Conservation (phyloP, 2,888 invertebrate genomes). For the Matsumyia berberina region DNA sequence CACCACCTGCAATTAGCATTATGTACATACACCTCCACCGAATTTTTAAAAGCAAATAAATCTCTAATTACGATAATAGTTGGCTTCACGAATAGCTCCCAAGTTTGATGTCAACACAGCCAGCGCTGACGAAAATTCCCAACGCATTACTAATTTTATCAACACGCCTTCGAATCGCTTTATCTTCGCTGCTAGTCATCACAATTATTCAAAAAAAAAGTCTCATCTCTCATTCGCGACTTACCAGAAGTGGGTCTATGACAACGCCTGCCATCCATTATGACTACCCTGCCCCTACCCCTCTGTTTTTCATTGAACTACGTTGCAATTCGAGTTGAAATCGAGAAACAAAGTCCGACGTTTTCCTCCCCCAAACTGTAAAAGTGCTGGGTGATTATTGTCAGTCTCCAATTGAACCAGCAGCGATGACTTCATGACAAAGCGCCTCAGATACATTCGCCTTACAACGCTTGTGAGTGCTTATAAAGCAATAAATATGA, state of each 20-base stretch:
- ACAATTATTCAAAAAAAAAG: conserved; percentile 9
- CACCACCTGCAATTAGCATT: too few relatives aligned
- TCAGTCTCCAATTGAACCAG: conserved; percentile 9
- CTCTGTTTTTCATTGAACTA: conserved; percentile 1
- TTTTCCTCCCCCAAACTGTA: background rate
- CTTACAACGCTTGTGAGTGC: conserved; percentile 24
- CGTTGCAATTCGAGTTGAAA: conserved; percentile 12
- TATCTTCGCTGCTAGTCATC: conserved; percentile 15
- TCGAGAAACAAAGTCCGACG: conserved; percentile 22
- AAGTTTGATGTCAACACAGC: conserved; percentile 7
- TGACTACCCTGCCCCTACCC: background rate
- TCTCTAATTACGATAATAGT: background rate
- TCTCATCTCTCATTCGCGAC: conserved; percentile 25
- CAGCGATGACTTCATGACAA: conserved; percentile 29
- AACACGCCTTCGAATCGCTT: conserved; percentile 21
- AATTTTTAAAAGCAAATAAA: background rate
- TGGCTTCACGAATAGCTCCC: background rate
- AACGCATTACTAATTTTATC: conserved; percentile 5
- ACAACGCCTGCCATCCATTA: conserved; percentile 19
- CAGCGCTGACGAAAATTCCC: background rate
- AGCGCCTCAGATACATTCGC: conserved; percentile 13
- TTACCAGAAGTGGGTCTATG: conserved; percentile 28
- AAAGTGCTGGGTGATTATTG: conserved; percentile 6
- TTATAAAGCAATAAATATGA: conserved; percentile 37
- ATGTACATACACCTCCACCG: background rate